These are phyloP conservation scores for Drosophila cyrtoloma DNA, from an alignment of 2,888 invertebrate genomes.

Conservation along the genomic window DNA sequence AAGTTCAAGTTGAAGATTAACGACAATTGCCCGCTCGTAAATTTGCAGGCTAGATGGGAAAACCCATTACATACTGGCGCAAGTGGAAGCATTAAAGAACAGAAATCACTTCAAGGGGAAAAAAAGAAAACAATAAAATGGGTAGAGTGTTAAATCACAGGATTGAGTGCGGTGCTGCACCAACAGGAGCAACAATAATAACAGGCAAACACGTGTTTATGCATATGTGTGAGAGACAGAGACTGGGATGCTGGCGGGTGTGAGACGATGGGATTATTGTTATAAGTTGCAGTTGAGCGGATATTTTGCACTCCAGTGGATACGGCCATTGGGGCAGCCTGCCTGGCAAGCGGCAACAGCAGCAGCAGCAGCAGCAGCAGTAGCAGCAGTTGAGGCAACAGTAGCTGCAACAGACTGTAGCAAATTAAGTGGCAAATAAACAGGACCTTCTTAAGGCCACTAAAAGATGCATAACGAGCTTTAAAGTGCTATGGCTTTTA, in stretches of 20 bases:
- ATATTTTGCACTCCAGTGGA: conserved; percentile 73
- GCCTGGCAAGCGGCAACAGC: conserved; percentile 9
- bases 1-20: conserved; percentile 17
- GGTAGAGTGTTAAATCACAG: conserved; percentile 21
- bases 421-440: conserved; percentile 81
- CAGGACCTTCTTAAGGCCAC: conserved; percentile 68
- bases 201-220: conserved; percentile 66
- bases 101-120: conserved; percentile 4
- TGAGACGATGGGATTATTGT: conserved; percentile 21
- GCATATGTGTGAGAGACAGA: conserved; percentile 52
- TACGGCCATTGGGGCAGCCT: conserved; percentile 57
- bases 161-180: conserved; percentile 31
- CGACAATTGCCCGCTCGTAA: conserved; percentile 30
- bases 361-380: conserved; percentile 10
- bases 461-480: conserved; percentile 75
- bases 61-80: conserved; percentile 8
- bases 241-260: accelerated
- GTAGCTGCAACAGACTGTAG: conserved; percentile 69
- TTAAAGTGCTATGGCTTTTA: conserved; percentile 65
- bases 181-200: conserved; percentile 38
- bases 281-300: conserved; percentile 75
- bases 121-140: conserved; percentile 8
- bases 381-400: conserved; percentile 3
- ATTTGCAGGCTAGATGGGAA: conserved; percentile 17
- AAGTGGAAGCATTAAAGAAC: conserved; percentile 23